Conservation (phyloP, 2,797 vertebrate genomes). For the Notoglanidium macrostoma region DNA sequence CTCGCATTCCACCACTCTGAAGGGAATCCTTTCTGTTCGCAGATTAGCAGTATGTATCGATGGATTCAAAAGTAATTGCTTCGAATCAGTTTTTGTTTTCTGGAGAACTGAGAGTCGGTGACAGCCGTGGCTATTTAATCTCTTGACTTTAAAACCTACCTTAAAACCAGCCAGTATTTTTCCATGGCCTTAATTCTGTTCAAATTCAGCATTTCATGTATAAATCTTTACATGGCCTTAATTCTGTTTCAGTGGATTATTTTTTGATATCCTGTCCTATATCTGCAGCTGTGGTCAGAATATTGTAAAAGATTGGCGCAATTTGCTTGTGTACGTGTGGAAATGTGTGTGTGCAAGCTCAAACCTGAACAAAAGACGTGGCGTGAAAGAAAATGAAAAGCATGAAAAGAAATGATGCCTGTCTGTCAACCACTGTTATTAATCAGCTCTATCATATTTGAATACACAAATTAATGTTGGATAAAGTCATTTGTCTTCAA, state of each 20-base stretch:
- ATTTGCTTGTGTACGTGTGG: not conserved
- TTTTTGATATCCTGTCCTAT: not conserved
- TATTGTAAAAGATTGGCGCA: not conserved
- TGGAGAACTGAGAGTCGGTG: not conserved
- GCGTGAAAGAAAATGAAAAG: no score
- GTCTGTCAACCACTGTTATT: conserved; percentile 11
- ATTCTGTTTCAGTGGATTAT: not conserved
- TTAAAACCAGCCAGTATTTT: conserved; percentile 32
- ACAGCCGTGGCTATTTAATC: not conserved
- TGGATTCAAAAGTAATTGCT: not conserved
- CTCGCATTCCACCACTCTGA: not conserved
- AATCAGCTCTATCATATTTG: not conserved
- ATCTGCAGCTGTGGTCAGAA: not conserved
- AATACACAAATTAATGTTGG: not conserved
- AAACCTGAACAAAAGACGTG: not conserved
- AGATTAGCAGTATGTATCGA: not conserved
- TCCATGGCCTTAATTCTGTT: conserved; percentile 12
- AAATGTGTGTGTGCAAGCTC: not conserved
- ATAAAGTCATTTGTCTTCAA: not conserved
- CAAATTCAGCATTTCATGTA: not conserved
- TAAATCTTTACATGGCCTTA: not conserved
- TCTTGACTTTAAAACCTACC: not conserved
- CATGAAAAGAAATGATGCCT: not conserved
- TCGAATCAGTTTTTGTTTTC: not conserved
- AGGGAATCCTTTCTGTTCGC: not conserved